Evolutionary conservation across 2,113 vertebrate genomes (phyloP).

Genomic region (Illadopsis cleaveri): DNA sequence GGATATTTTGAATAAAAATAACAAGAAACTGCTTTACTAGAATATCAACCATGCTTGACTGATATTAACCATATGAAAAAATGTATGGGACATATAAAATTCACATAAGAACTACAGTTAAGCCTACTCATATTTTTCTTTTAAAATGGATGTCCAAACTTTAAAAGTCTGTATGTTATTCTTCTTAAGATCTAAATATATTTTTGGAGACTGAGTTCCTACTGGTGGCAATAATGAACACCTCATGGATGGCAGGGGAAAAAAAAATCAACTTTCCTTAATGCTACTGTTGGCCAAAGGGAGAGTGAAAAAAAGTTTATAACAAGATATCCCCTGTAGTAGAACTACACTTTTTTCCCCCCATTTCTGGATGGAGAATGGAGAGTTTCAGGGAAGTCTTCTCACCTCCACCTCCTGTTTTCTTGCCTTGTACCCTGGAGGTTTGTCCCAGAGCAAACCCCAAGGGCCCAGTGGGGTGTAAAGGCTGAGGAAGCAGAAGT

Average conservation of each 20-base stretch:
- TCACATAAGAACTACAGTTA: slow-evolving; percentile 36
- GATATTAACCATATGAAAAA: slow-evolving; percentile 56
- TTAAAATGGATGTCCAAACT: slow-evolving; percentile 36
- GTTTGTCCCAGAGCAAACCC: not conserved
- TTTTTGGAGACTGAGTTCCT: slow-evolving; percentile 37
- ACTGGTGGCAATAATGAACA: slow-evolving; percentile 47
- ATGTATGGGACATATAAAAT: slow-evolving; percentile 19
- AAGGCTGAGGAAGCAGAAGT: not conserved
- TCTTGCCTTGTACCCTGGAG: not conserved
- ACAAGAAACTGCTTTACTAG: slow-evolving; percentile 52
- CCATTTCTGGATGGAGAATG: not conserved
- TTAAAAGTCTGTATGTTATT: slow-evolving; percentile 12
- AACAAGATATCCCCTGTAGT: not conserved
- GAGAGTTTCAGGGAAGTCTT: not conserved
- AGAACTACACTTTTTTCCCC: fast-evolving
- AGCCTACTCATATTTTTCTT: slow-evolving; percentile 41
- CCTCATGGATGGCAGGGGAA: not conserved
- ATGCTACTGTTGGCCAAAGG: not conserved
- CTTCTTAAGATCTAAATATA: slow-evolving; percentile 41
- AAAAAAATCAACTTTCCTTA: not conserved
- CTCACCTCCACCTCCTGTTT: not conserved
- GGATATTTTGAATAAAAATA: slow-evolving; percentile 70
- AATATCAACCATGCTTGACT: slow-evolving; percentile 56
- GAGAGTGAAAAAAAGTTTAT: not conserved
- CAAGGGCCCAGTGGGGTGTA: fast-evolving